Conservation (phyloP, 2,113 vertebrate genomes). For the Mustela lutreola region DNA sequence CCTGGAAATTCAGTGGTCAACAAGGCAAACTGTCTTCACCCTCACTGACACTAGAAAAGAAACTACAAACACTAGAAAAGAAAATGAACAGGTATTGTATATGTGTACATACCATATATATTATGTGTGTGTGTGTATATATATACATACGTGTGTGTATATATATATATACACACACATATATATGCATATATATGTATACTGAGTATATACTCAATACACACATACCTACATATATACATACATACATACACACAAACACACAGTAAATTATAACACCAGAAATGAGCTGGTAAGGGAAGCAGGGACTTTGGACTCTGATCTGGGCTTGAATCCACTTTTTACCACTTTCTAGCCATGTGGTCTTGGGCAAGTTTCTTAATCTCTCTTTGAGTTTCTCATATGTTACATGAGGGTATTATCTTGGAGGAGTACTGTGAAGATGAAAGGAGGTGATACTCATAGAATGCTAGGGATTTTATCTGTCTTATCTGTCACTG, state of each 20-base stretch:
- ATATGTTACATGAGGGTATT: neutral
- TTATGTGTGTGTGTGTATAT: too few species aligned
- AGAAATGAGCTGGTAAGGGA: neutral
- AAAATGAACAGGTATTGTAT: neutral
- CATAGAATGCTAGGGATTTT: neutral
- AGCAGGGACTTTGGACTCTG: neutral
- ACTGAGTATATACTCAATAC: too few species aligned
- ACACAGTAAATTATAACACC: neutral
- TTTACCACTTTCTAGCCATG: neutral
- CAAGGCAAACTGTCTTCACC: neutral
- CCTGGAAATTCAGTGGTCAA: neutral
- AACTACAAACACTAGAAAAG: too few species aligned
- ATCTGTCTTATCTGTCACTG: neutral
- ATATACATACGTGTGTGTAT: neutral
- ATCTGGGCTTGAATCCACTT: neutral
- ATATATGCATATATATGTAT: neutral
- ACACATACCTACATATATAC: neutral
- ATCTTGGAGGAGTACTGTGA: neutral
- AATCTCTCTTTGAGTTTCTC: slow-evolving; percentile 11
- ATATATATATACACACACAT: too few species aligned
- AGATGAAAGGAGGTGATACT: neutral
- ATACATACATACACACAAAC: neutral
- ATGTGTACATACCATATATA: neutral
- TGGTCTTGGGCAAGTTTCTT: neutral
- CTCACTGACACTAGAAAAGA: neutral